A percentile compares a stretch with the other conserved stretches of the same genome.
Evolutionary conservation across 2,888 invertebrate genomes (phyloP).

Genomic region (Drosophila prostipennis): DNA sequence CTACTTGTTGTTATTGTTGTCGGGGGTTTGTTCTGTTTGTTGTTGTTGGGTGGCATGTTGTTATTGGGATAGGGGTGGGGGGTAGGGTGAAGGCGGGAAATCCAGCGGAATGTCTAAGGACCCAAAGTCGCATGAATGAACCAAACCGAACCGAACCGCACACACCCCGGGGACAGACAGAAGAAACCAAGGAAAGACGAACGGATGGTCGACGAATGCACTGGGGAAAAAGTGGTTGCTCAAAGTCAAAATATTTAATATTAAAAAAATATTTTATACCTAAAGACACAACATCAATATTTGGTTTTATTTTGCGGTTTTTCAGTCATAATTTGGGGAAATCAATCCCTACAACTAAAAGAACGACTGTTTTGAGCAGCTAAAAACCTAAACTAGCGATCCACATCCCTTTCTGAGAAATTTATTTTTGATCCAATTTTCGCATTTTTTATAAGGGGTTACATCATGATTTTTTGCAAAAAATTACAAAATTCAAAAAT

Average conservation of each 20-base stretch:
- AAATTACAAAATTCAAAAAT: too few relatives aligned
- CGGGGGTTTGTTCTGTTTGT: conserved; percentile 11
- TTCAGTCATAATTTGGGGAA: too few relatives aligned
- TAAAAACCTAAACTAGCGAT: too few relatives aligned
- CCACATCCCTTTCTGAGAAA: too few relatives aligned
- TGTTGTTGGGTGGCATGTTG: conserved; percentile 25
- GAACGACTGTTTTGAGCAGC: too few relatives aligned
- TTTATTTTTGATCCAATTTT: too few relatives aligned
- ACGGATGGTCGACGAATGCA: conserved; percentile 17
- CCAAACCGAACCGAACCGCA: conserved; percentile 58
- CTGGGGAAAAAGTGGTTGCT: conserved; percentile 1
- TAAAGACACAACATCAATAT: too few relatives aligned
- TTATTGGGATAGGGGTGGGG: conserved; percentile 7
- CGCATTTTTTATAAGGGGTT: too few relatives aligned
- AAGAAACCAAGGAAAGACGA: conserved; percentile 10
- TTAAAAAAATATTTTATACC: not conserved
- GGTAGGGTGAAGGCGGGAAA: conserved; percentile 34
- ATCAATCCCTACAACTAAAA: too few relatives aligned
- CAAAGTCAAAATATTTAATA: too few relatives aligned
- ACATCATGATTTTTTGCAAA: too few relatives aligned
- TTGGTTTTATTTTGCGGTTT: too few relatives aligned
- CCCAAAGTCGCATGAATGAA: conserved; percentile 64
- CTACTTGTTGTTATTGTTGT: conserved; percentile 22
- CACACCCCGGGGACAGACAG: conserved; percentile 29
- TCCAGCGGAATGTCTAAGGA: conserved; percentile 32